A percentile compares a stretch with the other conserved stretches of the same genome.
These are phyloP conservation scores for Philotrypesis tridentata DNA, from an alignment of 1,140 invertebrate species.

Conservation along the genomic window DNA sequence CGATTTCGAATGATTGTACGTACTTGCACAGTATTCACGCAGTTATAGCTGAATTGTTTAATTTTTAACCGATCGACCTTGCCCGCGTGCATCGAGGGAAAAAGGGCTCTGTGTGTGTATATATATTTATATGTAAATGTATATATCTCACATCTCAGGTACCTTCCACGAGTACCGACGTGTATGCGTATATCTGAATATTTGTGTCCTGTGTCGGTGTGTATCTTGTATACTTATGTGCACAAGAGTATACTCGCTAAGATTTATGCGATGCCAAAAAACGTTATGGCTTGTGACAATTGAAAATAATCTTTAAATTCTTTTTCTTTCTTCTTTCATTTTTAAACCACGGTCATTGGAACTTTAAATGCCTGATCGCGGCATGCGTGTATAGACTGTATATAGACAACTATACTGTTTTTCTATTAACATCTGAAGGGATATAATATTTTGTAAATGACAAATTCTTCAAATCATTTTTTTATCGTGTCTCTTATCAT, in stretches of 20 bases:
- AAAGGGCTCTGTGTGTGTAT: constrained; percentile 7
- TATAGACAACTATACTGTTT: background rate
- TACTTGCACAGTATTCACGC: background rate
- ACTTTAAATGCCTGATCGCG: constrained; percentile 31
- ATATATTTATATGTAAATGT: too few species aligned
- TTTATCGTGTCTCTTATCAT: background rate
- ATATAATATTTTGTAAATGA: background rate
- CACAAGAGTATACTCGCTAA: constrained; percentile 21
- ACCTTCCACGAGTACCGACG: constrained; percentile 31
- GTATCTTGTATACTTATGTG: constrained; percentile 15
- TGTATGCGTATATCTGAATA: constrained; percentile 8
- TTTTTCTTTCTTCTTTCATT: constrained; percentile 19
- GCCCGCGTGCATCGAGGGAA: background rate
- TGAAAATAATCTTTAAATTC: constrained; percentile 61
- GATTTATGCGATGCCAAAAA: constrained; percentile 43
- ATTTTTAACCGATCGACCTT: constrained; percentile 9
- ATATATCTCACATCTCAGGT: constrained; percentile 32
- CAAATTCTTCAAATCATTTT: background rate
- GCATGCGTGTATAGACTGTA: constrained; percentile 4
- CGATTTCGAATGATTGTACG: background rate
- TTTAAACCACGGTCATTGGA: constrained; percentile 16
- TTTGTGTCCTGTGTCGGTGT: background rate
- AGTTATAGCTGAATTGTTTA: background rate
- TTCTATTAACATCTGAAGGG: background rate
- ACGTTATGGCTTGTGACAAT: constrained; percentile 44